Evolutionary conservation across 2,888 invertebrate genomes (phyloP), one percentile per base, ranked within the genome.

Genomic region (Hypena proboscidalis): DNA sequence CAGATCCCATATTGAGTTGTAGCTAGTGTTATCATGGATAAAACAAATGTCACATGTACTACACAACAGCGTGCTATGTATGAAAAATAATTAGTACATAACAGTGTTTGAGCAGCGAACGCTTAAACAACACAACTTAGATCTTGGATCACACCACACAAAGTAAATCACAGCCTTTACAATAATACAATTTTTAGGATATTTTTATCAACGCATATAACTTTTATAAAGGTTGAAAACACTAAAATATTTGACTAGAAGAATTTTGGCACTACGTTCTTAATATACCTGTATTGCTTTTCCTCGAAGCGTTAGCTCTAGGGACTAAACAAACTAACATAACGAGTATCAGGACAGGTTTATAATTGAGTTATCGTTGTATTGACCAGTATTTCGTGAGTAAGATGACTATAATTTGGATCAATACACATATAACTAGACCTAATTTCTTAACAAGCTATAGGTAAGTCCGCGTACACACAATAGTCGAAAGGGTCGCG

Each of bases 81-180:
- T 50, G 38, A 43, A 26, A 45, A 54, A 47, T 32, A 42, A 61
- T 58, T 58, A 47, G n/a, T n/a, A n/a, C 45, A 32, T 43, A 11
- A 3, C 26, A 36, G 58, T 50, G 37, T 63, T 62, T 69, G 65
- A 71, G 61, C 68, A 58, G 36, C 61, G 67, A 67, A 61, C 45
- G 61, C 60, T 38, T 53, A 62, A 74, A 63, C 42, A 61, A 70
- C 75, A 68, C 41, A 71, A 74, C 67, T 57, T 62, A 73, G 77
- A 84, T 84, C 81, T 77, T 74, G 69, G 82, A 80, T 83, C 80
- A 71, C 70, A 77, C 72, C 70, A 74, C 72, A 77, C 71, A 85
- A 88, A 87, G 70, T 74, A 84, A 87, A 78, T 90, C 90, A 90
- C 90, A 90, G 90, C 90, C 89, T 77, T 84, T 67, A 83, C 70